Conservation (phyloP, 2,797 vertebrate genomes). For the Xiphophorus birchmanni region DNA sequence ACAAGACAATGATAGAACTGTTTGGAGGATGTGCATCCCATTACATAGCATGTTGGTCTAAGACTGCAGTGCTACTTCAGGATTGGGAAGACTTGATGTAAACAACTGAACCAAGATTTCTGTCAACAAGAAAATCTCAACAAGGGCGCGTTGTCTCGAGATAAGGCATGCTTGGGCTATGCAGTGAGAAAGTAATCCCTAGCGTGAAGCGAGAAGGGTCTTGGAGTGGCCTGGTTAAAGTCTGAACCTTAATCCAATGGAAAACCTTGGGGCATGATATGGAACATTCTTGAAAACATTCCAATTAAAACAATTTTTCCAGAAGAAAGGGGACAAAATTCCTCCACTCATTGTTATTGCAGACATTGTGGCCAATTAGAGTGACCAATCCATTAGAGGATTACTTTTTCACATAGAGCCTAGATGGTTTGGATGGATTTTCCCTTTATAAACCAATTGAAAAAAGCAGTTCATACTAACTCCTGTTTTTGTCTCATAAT, state of each 20-base stretch:
- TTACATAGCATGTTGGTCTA: background rate
- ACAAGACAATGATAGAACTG: background rate
- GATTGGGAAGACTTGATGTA: background rate
- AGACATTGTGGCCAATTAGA: background rate
- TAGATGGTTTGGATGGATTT: background rate
- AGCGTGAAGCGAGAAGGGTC: background rate
- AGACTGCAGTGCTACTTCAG: background rate
- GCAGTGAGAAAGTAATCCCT: background rate
- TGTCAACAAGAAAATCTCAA: background rate
- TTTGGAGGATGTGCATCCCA: background rate
- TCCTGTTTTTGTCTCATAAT: background rate
- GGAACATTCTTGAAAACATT: background rate
- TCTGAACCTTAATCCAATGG: background rate
- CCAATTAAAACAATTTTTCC: background rate
- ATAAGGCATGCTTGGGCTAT: background rate
- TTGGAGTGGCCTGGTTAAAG: background rate
- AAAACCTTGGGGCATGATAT: background rate
- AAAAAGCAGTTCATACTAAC: background rate
- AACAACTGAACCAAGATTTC: background rate
- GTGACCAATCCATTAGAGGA: background rate
- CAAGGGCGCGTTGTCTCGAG: background rate
- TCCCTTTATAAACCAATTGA: background rate
- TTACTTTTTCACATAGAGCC: background rate
- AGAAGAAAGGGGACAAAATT: background rate
- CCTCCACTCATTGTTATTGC: background rate